Evolutionary conservation across 1,140 invertebrate species (phyloP).

Genomic region (Venustaconcha ellipsiformis): DNA sequence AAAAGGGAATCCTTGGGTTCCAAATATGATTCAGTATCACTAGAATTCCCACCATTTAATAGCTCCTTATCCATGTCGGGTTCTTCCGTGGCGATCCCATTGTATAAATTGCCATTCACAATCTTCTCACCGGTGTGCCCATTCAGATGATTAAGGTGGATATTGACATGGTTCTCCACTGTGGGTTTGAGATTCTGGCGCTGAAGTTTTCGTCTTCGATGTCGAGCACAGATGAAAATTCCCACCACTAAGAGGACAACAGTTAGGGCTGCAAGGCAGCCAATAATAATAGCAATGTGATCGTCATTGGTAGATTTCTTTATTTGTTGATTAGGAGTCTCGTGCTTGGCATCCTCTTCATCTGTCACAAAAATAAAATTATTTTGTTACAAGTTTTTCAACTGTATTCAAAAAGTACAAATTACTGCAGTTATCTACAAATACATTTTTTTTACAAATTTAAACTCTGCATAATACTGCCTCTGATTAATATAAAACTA

Average conservation of each 20-base stretch:
- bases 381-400: too few relatives aligned
- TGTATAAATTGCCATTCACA: slow-evolving; percentile 70
- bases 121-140: slow-evolving; percentile 49
- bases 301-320: slow-evolving; percentile 70
- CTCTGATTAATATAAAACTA: too few relatives aligned
- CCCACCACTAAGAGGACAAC: slow-evolving; percentile 80
- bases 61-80: slow-evolving; percentile 56
- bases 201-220: slow-evolving; percentile 81
- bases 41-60: slow-evolving; percentile 42
- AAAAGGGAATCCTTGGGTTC: slow-evolving; percentile 73
- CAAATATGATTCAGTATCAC: slow-evolving; percentile 73
- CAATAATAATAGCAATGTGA: slow-evolving; percentile 84
- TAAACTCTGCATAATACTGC: too few relatives aligned
- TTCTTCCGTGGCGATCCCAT: slow-evolving; percentile 69
- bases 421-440: too few relatives aligned
- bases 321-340: slow-evolving; percentile 24
- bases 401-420: too few relatives aligned
- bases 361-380: too few relatives aligned
- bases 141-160: slow-evolving; percentile 62
- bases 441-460: too few relatives aligned
- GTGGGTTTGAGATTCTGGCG: slow-evolving; percentile 65
- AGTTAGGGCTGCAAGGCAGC: slow-evolving; percentile 79
- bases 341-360: not conserved
- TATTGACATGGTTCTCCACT: slow-evolving; percentile 58
- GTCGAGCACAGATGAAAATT: slow-evolving; percentile 78